These are phyloP conservation scores for Hiodon tergisus DNA, from an alignment of 2,113 vertebrate genomes.

Conservation along the genomic window DNA sequence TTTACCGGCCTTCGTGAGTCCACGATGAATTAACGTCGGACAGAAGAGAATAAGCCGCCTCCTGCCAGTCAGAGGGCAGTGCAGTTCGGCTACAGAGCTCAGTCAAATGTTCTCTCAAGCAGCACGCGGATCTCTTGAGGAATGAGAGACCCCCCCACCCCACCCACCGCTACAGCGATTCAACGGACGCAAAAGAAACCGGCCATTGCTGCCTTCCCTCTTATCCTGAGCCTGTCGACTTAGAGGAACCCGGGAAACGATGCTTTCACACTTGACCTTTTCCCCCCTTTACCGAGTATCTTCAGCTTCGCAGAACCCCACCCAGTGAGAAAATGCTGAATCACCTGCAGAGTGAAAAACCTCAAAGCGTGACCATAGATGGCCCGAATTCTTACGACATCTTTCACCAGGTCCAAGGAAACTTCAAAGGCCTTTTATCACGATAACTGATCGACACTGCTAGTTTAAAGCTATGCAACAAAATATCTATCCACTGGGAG, in stretches of 20 bases:
- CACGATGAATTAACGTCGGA: constrained; percentile 5
- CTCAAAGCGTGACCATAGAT: too few relatives aligned
- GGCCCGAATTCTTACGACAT: background rate
- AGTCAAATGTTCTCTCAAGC: background rate
- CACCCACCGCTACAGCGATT: too few relatives aligned
- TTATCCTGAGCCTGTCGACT: too few relatives aligned
- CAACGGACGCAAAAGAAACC: too few relatives aligned
- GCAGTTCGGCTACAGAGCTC: background rate
- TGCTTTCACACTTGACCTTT: too few relatives aligned
- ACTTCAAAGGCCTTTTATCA: background rate
- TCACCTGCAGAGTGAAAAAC: too few relatives aligned
- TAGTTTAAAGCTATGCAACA: background rate
- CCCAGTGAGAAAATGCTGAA: too few relatives aligned
- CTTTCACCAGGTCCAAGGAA: background rate
- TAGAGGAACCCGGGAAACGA: too few relatives aligned
- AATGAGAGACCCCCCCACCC: background rate
- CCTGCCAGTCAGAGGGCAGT: background rate
- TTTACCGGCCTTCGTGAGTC: background rate
- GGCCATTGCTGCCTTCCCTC: too few relatives aligned
- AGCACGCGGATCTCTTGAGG: background rate
- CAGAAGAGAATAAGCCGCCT: background rate
- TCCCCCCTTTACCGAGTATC: too few relatives aligned
- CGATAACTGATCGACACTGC: background rate
- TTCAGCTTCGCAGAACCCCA: too few relatives aligned
- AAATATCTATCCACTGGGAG: too few relatives aligned